Evolutionary conservation across 1,140 invertebrate genomes (phyloP), one percentile per base, ranked within the genome.

Genomic region (Himalopsyche phryganea): DNA sequence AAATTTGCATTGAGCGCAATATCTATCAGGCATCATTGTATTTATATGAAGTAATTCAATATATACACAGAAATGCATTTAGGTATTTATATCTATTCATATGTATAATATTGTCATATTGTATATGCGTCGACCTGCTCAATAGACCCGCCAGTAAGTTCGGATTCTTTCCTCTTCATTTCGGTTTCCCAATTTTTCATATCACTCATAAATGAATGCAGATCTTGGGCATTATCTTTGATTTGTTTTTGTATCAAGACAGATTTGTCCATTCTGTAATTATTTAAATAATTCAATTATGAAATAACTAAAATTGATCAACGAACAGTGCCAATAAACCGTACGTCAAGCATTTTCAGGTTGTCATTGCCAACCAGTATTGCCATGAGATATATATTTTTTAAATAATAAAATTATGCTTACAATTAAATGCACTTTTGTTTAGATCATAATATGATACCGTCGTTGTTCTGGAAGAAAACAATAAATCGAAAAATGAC

Each of bases 101-200:
- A 28, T 5, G 23, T 28, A 28, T 9, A 28, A 28, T 28, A 9
- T 9, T 28, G 23, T 28, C 23, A 28, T 28, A n/a, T 28, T 28
- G 9, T 28, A 28, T 28, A 3, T 28, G 23, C 9, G 23, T 19
- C 32, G 36, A 60, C 46, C 46, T 60, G 49, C 20, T 52, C 50
- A 18, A 48, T 54, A 10, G 51, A 20, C 17, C 48, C 18, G 18
- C 38, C 50, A 32, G 46, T 41, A 7, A 49, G 51, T 33, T 84
- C 80, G 53, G 81, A 70, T 60, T 96, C 92, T 76, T 90, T 91
- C 58, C 78, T 78, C 76, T 90, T 92, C 75, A 94, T 92, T 65
- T 92, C 85, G 49, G 81, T 76, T 70, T 92, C 88, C 92, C 92
- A 96, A 67, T 79, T 83, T 68, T 87, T 83, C 66, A 96, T 75